Evolutionary conservation across 2,888 invertebrate genomes (phyloP), one percentile per base, ranked within the genome.

Genomic region (Macrosoma leucophasiata): DNA sequence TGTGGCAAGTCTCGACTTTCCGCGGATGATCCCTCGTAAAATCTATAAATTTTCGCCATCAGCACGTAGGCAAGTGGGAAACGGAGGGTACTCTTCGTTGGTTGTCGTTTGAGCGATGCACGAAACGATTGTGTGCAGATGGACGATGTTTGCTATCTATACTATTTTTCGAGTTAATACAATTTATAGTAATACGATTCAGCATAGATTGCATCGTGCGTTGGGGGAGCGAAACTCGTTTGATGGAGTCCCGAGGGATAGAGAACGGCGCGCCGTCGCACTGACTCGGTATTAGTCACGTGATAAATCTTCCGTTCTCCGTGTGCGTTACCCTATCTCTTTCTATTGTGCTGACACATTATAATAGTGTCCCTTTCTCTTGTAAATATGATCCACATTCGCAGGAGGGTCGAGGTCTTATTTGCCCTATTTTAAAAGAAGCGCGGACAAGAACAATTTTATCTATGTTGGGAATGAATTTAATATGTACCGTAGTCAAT

Each of bases 141-240:
- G 84, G 79, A 81, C 81, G 63, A 68, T 78, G 81, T 82, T 82
- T 81, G 78, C 79, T 81, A 81, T 81, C 82, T 76, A 68, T 62
- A 76, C 76, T 77, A 82, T 82, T 81, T 82, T 81, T 79, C 81
- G 77, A 82, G 79, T 79, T 84, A 82, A 84, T 81, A 77, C 82
- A 84, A 82, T 84, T 82, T 82, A 82, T 82, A 81, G 82, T 84
- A 82, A 84, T 84, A 78, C 77, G 82, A 84, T 84, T 84, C 82
- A 82, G 82, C 82, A 81, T 81, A 82, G 84, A 82, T 84, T 82
- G 84, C 81, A 79, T 79, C 79, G 75, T 67, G 65, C 57, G 70
- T 58, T 70, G 67, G 79, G 84, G 81, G 81, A 82, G 71, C 68
- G 64, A 77, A 82, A 77, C 82, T 82, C 79, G 81, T 82, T 82